A percentile compares a stretch with the other conserved stretches of the same genome.
Conservation (phyloP, 2,797 vertebrate genomes). For the Sciaenops ocellatus region DNA sequence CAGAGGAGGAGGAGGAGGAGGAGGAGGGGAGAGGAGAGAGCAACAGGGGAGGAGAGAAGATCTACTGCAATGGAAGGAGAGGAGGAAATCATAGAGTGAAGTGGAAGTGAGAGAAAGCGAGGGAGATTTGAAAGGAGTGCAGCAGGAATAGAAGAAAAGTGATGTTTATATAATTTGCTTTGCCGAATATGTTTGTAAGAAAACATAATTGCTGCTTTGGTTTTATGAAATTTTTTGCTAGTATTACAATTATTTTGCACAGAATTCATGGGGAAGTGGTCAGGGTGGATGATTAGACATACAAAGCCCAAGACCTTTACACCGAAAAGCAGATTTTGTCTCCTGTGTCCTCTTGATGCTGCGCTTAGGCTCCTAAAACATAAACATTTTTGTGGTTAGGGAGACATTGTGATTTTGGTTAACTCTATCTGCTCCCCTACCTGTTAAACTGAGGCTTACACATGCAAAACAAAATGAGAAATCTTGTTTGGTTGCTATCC, state of each 20-base stretch:
- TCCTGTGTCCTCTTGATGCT: not conserved
- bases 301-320: not conserved
- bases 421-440: not conserved
- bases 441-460: not conserved
- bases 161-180: not conserved
- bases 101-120: not conserved
- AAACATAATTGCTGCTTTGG: not conserved
- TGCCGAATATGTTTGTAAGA: not conserved
- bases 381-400: not conserved
- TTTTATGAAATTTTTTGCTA: not conserved
- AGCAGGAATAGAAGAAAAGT: not conserved
- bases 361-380: not conserved
- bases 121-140: not conserved
- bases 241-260: not conserved
- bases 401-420: not conserved
- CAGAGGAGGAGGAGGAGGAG: slow-evolving; percentile 28
- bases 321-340: not conserved
- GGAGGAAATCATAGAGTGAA: not conserved
- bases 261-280: not conserved
- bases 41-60: slow-evolving; percentile 18
- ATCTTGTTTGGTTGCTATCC: not conserved
- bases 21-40: not conserved
- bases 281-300: not conserved
- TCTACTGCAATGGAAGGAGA: slow-evolving; percentile 8
- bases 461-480: not conserved